phyloP scores from a whole-genome alignment of 2,888 invertebrate genomes.

The Synanthedon formicaeformis region DNA sequence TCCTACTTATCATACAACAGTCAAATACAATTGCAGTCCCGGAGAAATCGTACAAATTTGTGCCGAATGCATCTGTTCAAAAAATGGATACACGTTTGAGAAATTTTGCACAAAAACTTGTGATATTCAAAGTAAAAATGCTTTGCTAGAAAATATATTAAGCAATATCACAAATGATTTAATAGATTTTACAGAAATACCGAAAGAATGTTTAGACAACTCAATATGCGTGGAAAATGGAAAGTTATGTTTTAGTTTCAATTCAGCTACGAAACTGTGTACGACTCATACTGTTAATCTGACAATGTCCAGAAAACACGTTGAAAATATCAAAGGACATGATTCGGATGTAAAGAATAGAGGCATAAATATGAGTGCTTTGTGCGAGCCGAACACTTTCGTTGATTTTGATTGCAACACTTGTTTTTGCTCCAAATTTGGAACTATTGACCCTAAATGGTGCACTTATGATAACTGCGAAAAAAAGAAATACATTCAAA shows the following conservation, averaged over 20 bases:
- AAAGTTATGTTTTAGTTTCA: conserved; percentile 37
- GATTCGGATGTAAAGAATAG: conserved; percentile 8
- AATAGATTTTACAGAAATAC: conserved; percentile 17
- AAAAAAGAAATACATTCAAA: conserved; percentile 28
- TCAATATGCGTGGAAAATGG: conserved; percentile 33
- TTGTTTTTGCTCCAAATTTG: conserved; percentile 50
- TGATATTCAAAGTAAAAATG: conserved; percentile 32
- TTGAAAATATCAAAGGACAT: conserved; percentile 4
- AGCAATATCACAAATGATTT: conserved; percentile 23
- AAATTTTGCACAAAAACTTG: conserved; percentile 44
- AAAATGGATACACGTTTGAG: conserved; percentile 22
- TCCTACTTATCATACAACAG: conserved; percentile 18
- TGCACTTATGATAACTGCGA: conserved; percentile 55
- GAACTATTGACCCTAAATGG: conserved; percentile 51
- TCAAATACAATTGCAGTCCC: conserved; percentile 26
- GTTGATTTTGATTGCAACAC: conserved; percentile 54
- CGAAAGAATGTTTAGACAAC: conserved; percentile 31
- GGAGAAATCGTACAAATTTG: conserved; percentile 48
- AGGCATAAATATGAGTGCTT: conserved; percentile 20
- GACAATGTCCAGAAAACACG: not conserved
- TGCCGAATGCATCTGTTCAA: conserved; percentile 45
- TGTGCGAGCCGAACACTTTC: conserved; percentile 47
- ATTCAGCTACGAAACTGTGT: conserved; percentile 31
- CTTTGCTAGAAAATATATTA: conserved; percentile 34
- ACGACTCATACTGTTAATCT: conserved; percentile 18